Base-by-base conservation (phyloP, 2,797 vertebrate species). In the Scarus forsteni region DNA sequence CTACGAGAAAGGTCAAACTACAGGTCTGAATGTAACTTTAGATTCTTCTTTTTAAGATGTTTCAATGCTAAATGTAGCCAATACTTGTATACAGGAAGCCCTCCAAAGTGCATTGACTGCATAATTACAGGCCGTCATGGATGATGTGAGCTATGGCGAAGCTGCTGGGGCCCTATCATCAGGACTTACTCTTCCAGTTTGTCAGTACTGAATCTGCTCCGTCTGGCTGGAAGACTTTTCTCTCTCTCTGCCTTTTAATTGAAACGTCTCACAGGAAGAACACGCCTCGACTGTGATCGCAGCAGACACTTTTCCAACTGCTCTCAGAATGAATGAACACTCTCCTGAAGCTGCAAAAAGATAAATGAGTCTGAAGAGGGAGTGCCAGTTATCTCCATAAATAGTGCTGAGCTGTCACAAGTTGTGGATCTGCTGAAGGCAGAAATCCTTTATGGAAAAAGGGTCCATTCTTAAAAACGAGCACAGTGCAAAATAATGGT, bases 171-270 rank as follows among this genome's bases (percentile, higher is more conserved):
- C 19, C 64, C 81, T 73, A 1, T 85, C 67, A 85, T 91, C 71
- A 75, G 45, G 60, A 79, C 75, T 11, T 42, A 71, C 76, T 88
- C 72, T 65, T 80, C 75, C 79, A 77, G 81, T 85, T 83, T 77
- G 69, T 72, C 60, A 1, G 66, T 16, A n/a, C 67, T 71, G 57
- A 76, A 77, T 77, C 66, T 80, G 79, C 70, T 56, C 64, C 0
- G 50, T 81, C 69, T 83, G 35, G 60, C 60, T 61, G 11, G 45
- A 51, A 68, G 6, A 63, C 35, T 75, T 75, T 57, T 60, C 62
- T 54, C 50, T 51, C 34, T 14, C 49, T 53, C 51, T 43, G 66
- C 75, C 55, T 77, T 85, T 64, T 59, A 75, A 84, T 71, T 71
- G 64, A 76, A 73, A 65, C 8, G 19, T 65, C 60, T 79, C 60